Percentiles rank a stretch among this genome's conserved stretches.
Evolutionary conservation across 1,140 invertebrate species (phyloP).

Genomic region (Calliphora vicina): DNA sequence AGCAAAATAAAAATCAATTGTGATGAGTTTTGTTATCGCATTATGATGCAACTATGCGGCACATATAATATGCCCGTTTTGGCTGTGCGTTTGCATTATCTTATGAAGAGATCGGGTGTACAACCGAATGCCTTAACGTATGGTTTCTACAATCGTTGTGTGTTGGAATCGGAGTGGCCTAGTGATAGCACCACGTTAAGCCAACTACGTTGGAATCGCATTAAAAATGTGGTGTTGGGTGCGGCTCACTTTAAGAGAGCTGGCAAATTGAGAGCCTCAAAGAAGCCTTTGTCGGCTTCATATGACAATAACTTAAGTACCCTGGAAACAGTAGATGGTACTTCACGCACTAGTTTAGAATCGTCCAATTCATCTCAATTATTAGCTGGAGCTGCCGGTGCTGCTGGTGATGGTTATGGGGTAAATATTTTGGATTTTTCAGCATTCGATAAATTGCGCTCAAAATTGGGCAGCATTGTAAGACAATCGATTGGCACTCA

Average conservation of each 20-base stretch:
- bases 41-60: constrained; percentile 98
- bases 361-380: constrained; percentile 63
- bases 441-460: constrained; percentile 68
- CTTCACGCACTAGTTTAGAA: constrained; percentile 66
- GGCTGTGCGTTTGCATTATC: constrained; percentile 92
- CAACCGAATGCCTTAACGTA: constrained; percentile 98
- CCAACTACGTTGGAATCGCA: constrained; percentile 91
- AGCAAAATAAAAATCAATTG: constrained; percentile 83
- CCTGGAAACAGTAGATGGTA: constrained; percentile 65
- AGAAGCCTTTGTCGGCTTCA: constrained; percentile 61
- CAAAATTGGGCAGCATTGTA: constrained; percentile 72
- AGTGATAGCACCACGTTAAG: constrained; percentile 81
- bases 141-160: constrained; percentile 80
- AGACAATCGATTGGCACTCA: constrained; percentile 63
- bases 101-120: constrained; percentile 94
- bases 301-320: constrained; percentile 63
- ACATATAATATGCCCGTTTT: constrained; percentile 91
- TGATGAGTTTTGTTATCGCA: constrained; percentile 97
- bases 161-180: constrained; percentile 94
- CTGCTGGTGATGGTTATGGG: constrained; percentile 37
- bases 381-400: constrained; percentile 37
- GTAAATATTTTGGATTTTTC: constrained; percentile 64
- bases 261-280: constrained; percentile 68
- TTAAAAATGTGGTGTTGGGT: constrained; percentile 90
- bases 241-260: constrained; percentile 86